Evolutionary conservation across 2,113 vertebrate genomes (phyloP).

Genomic region (Zeus faber): DNA sequence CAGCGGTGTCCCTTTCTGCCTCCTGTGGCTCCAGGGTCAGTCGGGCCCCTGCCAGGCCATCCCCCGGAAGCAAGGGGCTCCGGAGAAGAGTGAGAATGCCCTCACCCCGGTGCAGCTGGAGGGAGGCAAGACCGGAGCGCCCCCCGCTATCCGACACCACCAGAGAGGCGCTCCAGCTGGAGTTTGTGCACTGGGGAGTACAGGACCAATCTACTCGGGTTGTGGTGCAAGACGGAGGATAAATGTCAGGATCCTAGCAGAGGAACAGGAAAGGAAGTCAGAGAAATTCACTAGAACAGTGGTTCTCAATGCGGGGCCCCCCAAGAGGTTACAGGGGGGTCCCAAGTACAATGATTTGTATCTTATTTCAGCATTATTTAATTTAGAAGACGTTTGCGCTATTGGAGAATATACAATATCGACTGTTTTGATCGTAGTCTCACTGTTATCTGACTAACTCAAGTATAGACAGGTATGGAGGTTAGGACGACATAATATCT

Average conservation of each 20-base stretch:
- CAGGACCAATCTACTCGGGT: constrained; percentile 50
- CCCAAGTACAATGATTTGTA: too few relatives aligned
- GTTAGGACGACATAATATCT: too few relatives aligned
- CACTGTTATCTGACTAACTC: too few relatives aligned
- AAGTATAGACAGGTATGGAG: too few relatives aligned
- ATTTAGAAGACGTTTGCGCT: too few relatives aligned
- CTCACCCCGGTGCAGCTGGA: constrained; percentile 61
- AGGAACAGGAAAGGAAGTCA: not conserved
- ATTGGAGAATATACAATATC: too few relatives aligned
- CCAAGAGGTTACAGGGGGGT: too few relatives aligned
- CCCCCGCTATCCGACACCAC: constrained; percentile 67
- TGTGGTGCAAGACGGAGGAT: constrained; percentile 63
- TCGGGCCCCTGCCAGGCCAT: not conserved
- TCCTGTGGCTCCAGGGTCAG: constrained; percentile 15
- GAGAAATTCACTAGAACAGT: not conserved
- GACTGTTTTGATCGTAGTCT: too few relatives aligned
- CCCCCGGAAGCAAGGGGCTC: constrained; percentile 22
- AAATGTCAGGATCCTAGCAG: constrained; percentile 60
- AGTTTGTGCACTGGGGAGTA: constrained; percentile 47
- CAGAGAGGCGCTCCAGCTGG: constrained; percentile 66
- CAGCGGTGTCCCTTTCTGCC: constrained; percentile 1
- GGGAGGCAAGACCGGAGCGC: constrained; percentile 66
- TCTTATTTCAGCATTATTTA: too few relatives aligned
- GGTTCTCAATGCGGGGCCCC: too few relatives aligned
- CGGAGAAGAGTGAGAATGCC: constrained; percentile 59